A percentile compares a stretch with the other conserved stretches of the same genome.
Conservation (phyloP, 2,797 vertebrate genomes). For the Epinephelus awoara region DNA sequence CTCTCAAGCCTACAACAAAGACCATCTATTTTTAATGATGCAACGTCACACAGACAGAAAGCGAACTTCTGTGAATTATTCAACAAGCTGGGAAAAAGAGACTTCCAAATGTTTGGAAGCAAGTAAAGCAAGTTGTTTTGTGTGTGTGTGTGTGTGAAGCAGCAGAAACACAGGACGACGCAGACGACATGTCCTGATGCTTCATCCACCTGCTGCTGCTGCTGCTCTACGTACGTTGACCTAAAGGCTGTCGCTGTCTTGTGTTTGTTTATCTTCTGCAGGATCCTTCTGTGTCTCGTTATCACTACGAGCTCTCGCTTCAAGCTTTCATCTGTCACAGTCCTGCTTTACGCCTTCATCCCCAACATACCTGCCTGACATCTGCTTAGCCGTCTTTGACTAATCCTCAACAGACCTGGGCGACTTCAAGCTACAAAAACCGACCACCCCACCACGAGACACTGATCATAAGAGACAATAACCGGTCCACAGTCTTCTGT, state of each 20-base stretch:
- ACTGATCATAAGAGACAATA: neutral
- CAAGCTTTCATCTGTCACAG: constrained; percentile 32
- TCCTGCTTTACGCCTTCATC: constrained; percentile 2
- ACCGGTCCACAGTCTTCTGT: neutral
- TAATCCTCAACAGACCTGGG: constrained; percentile 51
- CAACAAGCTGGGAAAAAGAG: constrained; percentile 48
- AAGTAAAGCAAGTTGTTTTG: constrained; percentile 32
- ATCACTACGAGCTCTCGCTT: constrained; percentile 9
- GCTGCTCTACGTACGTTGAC: neutral
- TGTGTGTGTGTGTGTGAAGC: neutral
- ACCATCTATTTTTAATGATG: constrained; percentile 80
- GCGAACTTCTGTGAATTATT: constrained; percentile 79
- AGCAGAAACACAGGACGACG: constrained; percentile 15
- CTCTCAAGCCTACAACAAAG: constrained; percentile 71
- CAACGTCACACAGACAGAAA: constrained; percentile 64
- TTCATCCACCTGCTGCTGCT: constrained; percentile 55
- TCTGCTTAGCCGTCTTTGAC: constrained; percentile 20
- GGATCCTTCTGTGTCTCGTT: constrained; percentile 37
- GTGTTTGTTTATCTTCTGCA: constrained; percentile 22
- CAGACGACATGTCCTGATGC: constrained; percentile 29
- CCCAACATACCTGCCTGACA: constrained; percentile 25
- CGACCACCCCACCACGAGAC: too few species aligned
- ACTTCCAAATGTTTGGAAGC: constrained; percentile 38
- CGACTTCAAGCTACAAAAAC: neutral
- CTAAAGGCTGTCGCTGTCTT: neutral